A percentile compares a stretch with the other conserved stretches of the same genome.
Conservation (phyloP, 2,888 invertebrate species). For the Calephelis perditalis region DNA sequence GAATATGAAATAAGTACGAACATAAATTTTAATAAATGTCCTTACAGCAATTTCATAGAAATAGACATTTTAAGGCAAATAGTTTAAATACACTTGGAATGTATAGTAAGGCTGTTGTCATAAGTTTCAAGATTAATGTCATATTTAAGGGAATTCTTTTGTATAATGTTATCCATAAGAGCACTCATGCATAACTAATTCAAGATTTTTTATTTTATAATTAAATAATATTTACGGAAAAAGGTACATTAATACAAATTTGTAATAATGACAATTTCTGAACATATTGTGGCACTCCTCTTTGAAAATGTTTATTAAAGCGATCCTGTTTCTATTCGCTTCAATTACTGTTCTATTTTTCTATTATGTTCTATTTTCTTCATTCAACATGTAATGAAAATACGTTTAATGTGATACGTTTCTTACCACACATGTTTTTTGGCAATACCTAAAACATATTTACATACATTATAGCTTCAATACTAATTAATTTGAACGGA, state of each 20-base stretch:
- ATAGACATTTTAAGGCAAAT: conserved; percentile 61
- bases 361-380: no score
- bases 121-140: conserved; percentile 54
- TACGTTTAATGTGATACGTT: no score
- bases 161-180: not conserved
- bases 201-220: not conserved
- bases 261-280: not conserved
- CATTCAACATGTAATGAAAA: no score
- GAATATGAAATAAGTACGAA: not conserved
- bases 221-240: not conserved
- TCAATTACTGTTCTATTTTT: no score
- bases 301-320: no score
- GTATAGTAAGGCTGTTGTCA: conserved; percentile 72
- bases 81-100: conserved; percentile 72
- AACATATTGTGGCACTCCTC: not conserved
- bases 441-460: no score
- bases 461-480: no score
- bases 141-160: conserved; percentile 22
- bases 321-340: no score
- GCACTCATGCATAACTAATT: not conserved
- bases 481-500: no score
- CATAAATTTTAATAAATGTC: not conserved
- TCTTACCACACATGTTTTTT: no score
- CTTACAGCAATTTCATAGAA: conserved; percentile 25
- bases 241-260: not conserved